phyloP scores from a whole-genome alignment of 2,113 vertebrate species.

The Butastur rufipennis region DNA sequence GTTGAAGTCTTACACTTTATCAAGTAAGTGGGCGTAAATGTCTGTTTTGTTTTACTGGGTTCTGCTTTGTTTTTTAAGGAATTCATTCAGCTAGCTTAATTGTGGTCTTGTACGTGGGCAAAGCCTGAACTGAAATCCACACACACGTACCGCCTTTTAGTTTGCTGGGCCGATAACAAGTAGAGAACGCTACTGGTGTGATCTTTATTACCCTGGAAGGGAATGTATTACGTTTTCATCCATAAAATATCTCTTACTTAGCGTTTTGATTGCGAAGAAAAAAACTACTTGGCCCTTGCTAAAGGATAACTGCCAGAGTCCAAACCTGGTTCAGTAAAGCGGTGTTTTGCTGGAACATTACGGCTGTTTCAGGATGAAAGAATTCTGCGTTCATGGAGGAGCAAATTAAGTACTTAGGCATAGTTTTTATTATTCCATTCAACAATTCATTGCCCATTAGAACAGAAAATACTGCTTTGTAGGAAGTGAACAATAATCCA shows the following conservation, averaged over 20 bases:
- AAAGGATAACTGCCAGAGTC: not conserved
- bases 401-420: not conserved
- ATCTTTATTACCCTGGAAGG: not conserved
- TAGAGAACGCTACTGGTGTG: not conserved
- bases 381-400: not conserved
- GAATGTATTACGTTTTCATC: not conserved
- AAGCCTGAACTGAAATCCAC: not conserved
- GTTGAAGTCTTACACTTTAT: not conserved
- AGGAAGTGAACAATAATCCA: not conserved
- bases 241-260: not conserved
- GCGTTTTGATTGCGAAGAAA: not conserved
- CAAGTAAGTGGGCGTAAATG: not conserved
- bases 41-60: not conserved
- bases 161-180: not conserved
- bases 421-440: not conserved
- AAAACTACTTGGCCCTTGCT: not conserved
- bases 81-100: not conserved
- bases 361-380: not conserved
- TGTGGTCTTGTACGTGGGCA: not conserved
- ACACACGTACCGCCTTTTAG: rapidly evolving
- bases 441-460: not conserved
- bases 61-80: not conserved
- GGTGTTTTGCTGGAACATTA: not conserved
- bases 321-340: not conserved
- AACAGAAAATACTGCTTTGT: not conserved